These are phyloP conservation scores for Tenodera sinensis DNA, from an alignment of 2,888 invertebrate genomes.

Conservation along the genomic window DNA sequence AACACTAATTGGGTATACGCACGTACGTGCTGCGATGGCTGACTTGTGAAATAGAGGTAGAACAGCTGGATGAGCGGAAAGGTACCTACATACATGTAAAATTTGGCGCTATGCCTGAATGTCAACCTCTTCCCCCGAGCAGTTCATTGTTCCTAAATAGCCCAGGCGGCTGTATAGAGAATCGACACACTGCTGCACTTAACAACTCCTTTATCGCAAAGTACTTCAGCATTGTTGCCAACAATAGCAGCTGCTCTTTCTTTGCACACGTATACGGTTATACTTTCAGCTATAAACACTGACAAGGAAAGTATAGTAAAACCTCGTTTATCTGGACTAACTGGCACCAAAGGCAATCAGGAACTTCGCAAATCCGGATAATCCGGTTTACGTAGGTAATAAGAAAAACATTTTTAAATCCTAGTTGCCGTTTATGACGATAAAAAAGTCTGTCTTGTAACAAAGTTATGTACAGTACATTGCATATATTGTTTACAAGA, in stretches of 20 bases:
- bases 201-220: background rate
- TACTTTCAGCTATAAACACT: too few relatives aligned
- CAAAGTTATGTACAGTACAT: too few relatives aligned
- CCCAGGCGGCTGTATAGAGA: background rate
- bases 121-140: too few relatives aligned
- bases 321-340: too few relatives aligned
- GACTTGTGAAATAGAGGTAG: background rate
- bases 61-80: background rate
- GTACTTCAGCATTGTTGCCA: background rate
- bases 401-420: too few relatives aligned
- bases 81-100: background rate
- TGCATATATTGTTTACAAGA: too few relatives aligned
- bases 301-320: too few relatives aligned
- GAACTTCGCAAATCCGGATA: too few relatives aligned
- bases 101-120: background rate
- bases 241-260: background rate
- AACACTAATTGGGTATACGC: background rate
- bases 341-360: too few relatives aligned
- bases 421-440: too few relatives aligned
- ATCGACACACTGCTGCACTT: background rate
- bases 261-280: background rate
- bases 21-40: background rate
- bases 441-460: too few relatives aligned
- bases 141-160: background rate
- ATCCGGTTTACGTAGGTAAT: too few relatives aligned